Conservation (phyloP, 2,888 invertebrate genomes). For the Dorcus parallelipipedus region DNA sequence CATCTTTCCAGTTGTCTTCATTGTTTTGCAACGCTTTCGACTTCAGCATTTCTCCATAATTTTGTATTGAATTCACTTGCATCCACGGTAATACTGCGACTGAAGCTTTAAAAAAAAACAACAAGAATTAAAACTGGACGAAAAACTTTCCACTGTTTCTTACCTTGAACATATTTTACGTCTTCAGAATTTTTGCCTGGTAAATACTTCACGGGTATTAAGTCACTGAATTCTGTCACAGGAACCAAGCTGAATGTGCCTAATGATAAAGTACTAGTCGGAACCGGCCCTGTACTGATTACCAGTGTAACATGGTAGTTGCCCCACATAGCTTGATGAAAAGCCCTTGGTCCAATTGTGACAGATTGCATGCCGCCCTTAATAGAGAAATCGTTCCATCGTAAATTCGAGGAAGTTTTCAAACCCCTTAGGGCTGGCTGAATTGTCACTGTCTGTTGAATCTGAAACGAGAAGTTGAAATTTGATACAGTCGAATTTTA, state of each 20-base stretch:
- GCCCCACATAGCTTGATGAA: slow-evolving; percentile 75
- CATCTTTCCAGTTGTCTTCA: slow-evolving; percentile 58
- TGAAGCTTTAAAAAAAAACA: slow-evolving; percentile 60
- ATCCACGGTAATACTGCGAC: slow-evolving; percentile 72
- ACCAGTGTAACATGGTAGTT: slow-evolving; percentile 67
- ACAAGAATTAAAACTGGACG: slow-evolving; percentile 12
- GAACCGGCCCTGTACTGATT: slow-evolving; percentile 61
- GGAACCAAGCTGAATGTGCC: slow-evolving; percentile 67
- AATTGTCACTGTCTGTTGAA: slow-evolving; percentile 68
- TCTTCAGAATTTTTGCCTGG: slow-evolving; percentile 51
- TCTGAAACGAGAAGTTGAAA: slow-evolving; percentile 44
- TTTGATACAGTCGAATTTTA: slow-evolving; percentile 26
- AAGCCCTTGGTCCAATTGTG: slow-evolving; percentile 66
- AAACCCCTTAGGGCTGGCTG: slow-evolving; percentile 67
- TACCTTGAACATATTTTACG: slow-evolving; percentile 67
- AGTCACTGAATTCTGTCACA: slow-evolving; percentile 77
- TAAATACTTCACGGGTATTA: slow-evolving; percentile 68
- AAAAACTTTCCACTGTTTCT: background rate
- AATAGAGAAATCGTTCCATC: slow-evolving; percentile 70
- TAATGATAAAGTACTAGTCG: slow-evolving; percentile 51
- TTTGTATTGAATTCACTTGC: slow-evolving; percentile 71
- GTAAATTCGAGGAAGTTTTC: slow-evolving; percentile 68
- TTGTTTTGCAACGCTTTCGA: slow-evolving; percentile 45
- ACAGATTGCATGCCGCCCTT: slow-evolving; percentile 48
- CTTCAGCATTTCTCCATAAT: slow-evolving; percentile 63